Evolutionary conservation across 1,140 invertebrate genomes (phyloP).

Genomic region (Uloborus diversus): DNA sequence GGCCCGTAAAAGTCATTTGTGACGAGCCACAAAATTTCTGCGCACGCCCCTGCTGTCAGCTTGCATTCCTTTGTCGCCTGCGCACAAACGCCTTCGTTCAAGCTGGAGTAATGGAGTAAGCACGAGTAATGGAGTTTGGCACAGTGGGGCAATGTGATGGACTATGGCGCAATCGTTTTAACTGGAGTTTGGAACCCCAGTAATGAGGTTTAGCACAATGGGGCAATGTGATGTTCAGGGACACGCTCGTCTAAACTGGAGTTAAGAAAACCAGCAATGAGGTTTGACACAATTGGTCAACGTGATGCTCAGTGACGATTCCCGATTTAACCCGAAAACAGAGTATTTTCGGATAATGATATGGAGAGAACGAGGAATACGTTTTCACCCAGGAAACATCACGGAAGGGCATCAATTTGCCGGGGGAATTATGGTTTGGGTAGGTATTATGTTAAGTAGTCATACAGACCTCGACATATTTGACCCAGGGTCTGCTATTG

Average conservation of each 20-base stretch:
- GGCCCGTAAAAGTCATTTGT: too few relatives aligned
- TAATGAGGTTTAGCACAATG: too few relatives aligned
- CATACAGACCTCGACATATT: background rate
- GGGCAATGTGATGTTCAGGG: too few relatives aligned
- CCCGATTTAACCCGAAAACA: background rate
- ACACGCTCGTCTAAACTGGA: background rate
- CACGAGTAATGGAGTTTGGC: too few relatives aligned
- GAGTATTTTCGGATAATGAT: background rate
- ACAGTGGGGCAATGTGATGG: too few relatives aligned
- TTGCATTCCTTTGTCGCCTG: background rate
- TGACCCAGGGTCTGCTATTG: background rate
- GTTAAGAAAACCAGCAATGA: background rate
- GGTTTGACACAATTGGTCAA: background rate
- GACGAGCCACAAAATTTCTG: too few relatives aligned
- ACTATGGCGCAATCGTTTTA: too few relatives aligned
- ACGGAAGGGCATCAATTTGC: background rate
- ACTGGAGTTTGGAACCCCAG: too few relatives aligned
- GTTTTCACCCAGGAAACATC: conserved; percentile 7
- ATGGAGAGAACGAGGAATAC: background rate
- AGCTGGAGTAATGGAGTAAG: too few relatives aligned
- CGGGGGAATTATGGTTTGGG: background rate
- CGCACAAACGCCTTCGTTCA: too few relatives aligned
- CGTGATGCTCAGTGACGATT: conserved; percentile 6
- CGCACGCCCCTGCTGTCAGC: too few relatives aligned
- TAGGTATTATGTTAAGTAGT: background rate